Base-by-base conservation (phyloP, 2,888 invertebrate species). In the Xestia ashworthii region DNA sequence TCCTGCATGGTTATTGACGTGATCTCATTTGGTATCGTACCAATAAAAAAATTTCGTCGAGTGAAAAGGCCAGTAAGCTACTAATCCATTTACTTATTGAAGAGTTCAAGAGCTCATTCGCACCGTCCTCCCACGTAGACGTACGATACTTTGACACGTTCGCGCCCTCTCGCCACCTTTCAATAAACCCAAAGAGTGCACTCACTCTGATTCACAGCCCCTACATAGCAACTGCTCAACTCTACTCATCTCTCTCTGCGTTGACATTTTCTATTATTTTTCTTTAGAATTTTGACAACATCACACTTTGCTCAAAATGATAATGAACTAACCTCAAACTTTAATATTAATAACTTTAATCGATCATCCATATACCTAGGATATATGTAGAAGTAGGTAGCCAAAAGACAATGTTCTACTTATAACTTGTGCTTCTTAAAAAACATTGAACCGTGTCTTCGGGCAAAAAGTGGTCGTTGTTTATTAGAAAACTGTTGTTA, bases 401-500 rank as follows among this genome's bases (percentile, higher is more conserved):
- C n/a, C 66, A 46, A n/a, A 12, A 58, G 14, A n/a, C 22, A 79
- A 78, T n/a, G 44, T 83, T 69, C 48, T 53, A 48, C 68, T 55
- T 67, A 71, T 83, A 71, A 74, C 14, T 84, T 62, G 60, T 60
- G 44, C 62, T 60, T 65, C 70, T 78, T 71, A 65, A 74, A 65
- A 74, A 80, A 74, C 85, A 70, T 68, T 85, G 75, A 85, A 84
- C 83, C 84, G 78, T 86, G 73, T 71, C 77, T 62, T 53, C 80
- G 74, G 74, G 82, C 84, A 89, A 88, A 88, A 89, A 78, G 65
- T 80, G 71, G 74, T 81, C 69, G 69, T 71, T 78, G 74, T 55
- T 86, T 82, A 83, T 88, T 88, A 84, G 89, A 88, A 88, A 88
- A 88, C 81, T 74, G 82, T 84, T 87, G 83, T 84, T 83, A 86